Conservation (phyloP, 2,797 vertebrate species). For the Falco berigora region DNA sequence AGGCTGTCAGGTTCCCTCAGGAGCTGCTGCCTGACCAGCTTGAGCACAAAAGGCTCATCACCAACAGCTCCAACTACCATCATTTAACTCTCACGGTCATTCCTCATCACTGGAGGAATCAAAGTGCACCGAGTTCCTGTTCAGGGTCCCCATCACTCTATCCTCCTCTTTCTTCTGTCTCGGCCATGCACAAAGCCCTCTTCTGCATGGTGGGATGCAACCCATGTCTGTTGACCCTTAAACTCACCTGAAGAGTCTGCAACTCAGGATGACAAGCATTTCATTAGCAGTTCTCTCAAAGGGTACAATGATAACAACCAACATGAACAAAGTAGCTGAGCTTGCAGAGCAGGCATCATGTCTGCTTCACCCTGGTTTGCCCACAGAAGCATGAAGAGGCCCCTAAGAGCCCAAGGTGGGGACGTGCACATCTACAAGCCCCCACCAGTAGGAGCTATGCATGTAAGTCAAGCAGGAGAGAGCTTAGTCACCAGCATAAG, state of each 20-base stretch:
- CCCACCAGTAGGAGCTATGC: background rate
- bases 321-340: background rate
- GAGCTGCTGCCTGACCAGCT: background rate
- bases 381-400: background rate
- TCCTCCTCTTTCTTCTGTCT: background rate
- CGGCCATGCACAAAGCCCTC: background rate
- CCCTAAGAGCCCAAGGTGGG: background rate
- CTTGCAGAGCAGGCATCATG: background rate
- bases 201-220: background rate
- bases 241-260: background rate
- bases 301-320: background rate
- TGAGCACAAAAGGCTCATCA: background rate
- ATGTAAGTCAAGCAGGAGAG: background rate
- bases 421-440: background rate
- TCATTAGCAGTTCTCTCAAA: background rate
- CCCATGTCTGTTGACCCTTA: background rate
- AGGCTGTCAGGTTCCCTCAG: background rate
- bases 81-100: background rate
- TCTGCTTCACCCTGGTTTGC: background rate
- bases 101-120: background rate
- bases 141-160: rapidly evolving
- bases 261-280: background rate
- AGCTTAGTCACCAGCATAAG: background rate
- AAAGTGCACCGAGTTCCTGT: background rate
- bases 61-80: background rate